Percentiles rank a stretch among this genome's conserved stretches.
phyloP scores from a whole-genome alignment of 2,113 vertebrate genomes.

The Phocoena sinus region DNA sequence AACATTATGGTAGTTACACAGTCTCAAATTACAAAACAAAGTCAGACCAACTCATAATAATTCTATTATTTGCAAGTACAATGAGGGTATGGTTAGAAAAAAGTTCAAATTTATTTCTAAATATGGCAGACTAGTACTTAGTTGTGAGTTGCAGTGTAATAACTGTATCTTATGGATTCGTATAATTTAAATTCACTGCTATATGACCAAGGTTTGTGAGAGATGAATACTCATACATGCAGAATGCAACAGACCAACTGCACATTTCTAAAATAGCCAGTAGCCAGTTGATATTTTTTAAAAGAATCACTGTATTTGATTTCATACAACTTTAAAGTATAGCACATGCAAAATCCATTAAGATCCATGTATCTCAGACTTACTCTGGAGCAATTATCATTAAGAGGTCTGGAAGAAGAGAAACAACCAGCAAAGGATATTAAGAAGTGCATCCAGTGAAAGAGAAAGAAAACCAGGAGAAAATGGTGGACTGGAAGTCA shows the following conservation, averaged over 20 bases:
- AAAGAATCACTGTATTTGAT: neutral
- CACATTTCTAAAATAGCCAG: neutral
- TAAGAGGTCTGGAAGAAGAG: neutral
- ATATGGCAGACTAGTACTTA: neutral
- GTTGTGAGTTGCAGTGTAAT: neutral
- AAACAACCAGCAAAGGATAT: neutral
- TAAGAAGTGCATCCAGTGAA: neutral
- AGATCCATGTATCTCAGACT: neutral
- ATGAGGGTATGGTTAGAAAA: neutral
- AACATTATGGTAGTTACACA: neutral
- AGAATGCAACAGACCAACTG: neutral
- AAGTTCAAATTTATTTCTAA: neutral
- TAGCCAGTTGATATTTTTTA: neutral
- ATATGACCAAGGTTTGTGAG: neutral
- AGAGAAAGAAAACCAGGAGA: neutral
- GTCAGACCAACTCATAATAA: neutral
- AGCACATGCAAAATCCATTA: neutral
- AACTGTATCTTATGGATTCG: neutral
- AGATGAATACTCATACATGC: neutral
- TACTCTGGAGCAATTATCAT: neutral
- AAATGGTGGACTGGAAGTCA: neutral
- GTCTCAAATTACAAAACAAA: neutral
- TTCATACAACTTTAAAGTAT: neutral
- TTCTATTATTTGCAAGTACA: neutral
- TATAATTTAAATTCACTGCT: neutral